Base-by-base conservation (phyloP, 2,888 invertebrate species). In the Pollenia griseotomentosa region DNA sequence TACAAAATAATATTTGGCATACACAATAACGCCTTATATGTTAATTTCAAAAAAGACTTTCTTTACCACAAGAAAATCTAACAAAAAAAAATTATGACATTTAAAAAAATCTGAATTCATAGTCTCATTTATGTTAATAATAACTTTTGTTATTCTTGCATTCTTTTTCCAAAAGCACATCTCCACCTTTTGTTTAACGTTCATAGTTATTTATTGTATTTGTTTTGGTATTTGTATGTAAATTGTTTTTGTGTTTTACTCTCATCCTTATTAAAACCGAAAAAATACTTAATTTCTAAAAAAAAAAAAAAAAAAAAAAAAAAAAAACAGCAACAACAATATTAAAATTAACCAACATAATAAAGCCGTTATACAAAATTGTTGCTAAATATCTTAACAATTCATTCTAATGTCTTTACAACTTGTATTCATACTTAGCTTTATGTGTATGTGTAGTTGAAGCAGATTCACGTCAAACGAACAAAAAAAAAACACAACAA, bases 311-410 rank as follows among this genome's bases (percentile, higher is more conserved):
- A 48, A 83, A 51, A 42, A 10, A 61, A 14, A 33, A 33, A 33
- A 33, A 33, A 33, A 33, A 33, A 74, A 46, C 44, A 1, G n/a
- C 65, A 14, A 68, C 6, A 71, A 59, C 7, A 48, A 51, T 3
- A 68, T 33, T 33, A 42, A 63, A 19, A 70, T 42, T 44, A 63
- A 55, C 7, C 10, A 19, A 65, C 33, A 33, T 33, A 46, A 46
- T 63, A 71, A 71, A 71, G 63, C 87, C 75, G 87, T 87, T 87
- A 81, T 51, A 78, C 40, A 44, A 84, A 87, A 87, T 87, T 84
- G 81, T 87, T 87, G 73, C 81, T 87, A 84, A 87, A 83, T 83
- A 79, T 55, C 83, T 77, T 59, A 61, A 81, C 87, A 78, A 87
- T 74, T 70, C 42, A 61, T 75, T 74, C 79, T 83, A 83, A 74